phyloP scores from a whole-genome alignment of 2,888 invertebrate genomes.

The Spisula subtruncata region DNA sequence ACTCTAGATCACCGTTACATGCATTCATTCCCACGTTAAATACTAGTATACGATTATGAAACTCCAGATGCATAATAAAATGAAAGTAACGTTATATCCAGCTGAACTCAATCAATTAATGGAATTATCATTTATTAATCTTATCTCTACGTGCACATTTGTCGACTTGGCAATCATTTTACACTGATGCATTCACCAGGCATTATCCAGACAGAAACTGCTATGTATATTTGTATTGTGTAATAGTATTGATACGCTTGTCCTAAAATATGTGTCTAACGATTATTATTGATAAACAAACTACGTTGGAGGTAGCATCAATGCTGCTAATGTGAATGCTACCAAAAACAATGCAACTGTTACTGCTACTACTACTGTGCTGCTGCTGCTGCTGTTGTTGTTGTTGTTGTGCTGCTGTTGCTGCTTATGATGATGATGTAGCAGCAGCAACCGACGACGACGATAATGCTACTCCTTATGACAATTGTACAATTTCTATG shows the following conservation, averaged over 20 bases:
- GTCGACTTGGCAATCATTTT: not conserved
- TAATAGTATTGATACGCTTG: not conserved
- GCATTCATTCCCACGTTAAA: too few relatives aligned
- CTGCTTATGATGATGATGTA: not conserved
- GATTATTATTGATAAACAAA: too few relatives aligned
- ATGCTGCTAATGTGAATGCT: not conserved
- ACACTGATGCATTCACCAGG: not conserved
- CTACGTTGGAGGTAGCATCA: not conserved
- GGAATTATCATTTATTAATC: slow-evolving; percentile 5
- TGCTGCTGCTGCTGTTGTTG: not conserved
- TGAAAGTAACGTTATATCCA: not conserved
- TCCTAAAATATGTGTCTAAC: not conserved
- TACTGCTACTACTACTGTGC: not conserved
- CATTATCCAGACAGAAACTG: not conserved
- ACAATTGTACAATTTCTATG: too few relatives aligned
- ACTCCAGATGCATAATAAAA: not conserved
- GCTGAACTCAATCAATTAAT: not conserved
- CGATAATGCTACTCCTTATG: not conserved
- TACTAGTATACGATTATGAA: not conserved
- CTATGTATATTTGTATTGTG: not conserved
- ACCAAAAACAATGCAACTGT: not conserved
- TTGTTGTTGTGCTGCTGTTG: not conserved
- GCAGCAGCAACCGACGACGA: not conserved
- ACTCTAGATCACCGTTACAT: too few relatives aligned
- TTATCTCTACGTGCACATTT: not conserved